Evolutionary conservation across 2,113 vertebrate species (phyloP).

Genomic region (Varanus salvator): DNA sequence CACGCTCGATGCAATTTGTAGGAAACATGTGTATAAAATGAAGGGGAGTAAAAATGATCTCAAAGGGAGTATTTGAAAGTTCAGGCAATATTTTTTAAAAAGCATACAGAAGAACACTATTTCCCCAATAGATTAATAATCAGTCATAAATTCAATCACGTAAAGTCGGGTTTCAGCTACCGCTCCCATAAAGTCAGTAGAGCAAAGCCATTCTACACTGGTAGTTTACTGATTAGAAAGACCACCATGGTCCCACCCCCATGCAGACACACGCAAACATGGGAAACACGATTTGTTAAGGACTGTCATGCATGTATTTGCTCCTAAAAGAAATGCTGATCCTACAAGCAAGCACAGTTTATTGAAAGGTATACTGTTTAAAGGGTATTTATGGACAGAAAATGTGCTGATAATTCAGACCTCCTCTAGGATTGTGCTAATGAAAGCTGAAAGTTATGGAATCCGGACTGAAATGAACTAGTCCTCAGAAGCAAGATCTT

Average conservation of each 20-base stretch:
- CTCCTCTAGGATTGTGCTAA: background rate
- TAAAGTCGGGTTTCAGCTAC: conserved; percentile 26
- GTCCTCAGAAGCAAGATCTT: conserved; percentile 50
- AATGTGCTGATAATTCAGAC: conserved; percentile 15
- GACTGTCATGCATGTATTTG: conserved; percentile 16
- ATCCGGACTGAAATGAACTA: conserved; percentile 62
- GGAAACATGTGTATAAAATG: conserved; percentile 27
- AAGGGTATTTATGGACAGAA: conserved; percentile 23
- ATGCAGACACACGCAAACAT: background rate
- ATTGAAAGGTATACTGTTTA: background rate
- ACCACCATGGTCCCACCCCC: background rate
- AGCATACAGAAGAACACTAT: conserved; percentile 20
- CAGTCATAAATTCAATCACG: conserved; percentile 28
- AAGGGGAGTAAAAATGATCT: conserved; percentile 23
- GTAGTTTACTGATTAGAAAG: background rate
- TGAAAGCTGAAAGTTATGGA: conserved; percentile 43
- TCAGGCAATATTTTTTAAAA: conserved; percentile 22
- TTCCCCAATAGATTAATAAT: conserved; percentile 34
- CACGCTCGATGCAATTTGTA: background rate
- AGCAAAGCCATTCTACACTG: background rate
- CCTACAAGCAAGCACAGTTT: background rate
- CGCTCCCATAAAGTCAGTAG: conserved; percentile 17
- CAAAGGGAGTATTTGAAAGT: conserved; percentile 31
- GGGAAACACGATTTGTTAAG: background rate
- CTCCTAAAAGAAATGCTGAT: conserved; percentile 6